Evolutionary conservation across 1,140 invertebrate species (phyloP).

Genomic region (Drosophila pachea): DNA sequence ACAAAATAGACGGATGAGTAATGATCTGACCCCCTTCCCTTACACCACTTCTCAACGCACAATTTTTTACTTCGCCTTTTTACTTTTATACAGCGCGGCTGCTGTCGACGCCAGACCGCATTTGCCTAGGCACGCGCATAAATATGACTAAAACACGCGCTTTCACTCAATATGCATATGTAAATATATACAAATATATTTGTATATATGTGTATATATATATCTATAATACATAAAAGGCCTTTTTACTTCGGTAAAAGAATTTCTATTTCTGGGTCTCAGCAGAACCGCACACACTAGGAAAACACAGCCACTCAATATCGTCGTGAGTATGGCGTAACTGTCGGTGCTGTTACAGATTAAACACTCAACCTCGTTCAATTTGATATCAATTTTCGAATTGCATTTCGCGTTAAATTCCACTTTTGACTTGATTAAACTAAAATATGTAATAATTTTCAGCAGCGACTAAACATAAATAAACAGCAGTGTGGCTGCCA

Average conservation of each 20-base stretch:
- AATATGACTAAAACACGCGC: constrained; percentile 45
- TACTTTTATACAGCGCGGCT: constrained; percentile 30
- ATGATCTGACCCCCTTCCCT: constrained; percentile 17
- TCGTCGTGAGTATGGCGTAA: background rate
- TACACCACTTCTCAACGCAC: background rate
- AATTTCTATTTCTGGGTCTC: constrained; percentile 45
- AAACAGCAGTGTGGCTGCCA: constrained; percentile 39
- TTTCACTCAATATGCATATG: constrained; percentile 39
- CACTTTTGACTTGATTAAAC: constrained; percentile 19
- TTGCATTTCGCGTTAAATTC: constrained; percentile 9
- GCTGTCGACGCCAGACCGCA: constrained; percentile 17
- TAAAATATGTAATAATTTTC: constrained; percentile 38
- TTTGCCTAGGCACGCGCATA: constrained; percentile 42
- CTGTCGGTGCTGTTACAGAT: background rate
- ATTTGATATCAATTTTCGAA: background rate
- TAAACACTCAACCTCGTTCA: background rate
- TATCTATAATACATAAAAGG: constrained; percentile 23
- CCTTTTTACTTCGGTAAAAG: constrained; percentile 36
- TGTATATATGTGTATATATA: constrained; percentile 13
- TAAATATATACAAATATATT: constrained; percentile 27
- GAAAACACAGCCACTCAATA: constrained; percentile 2
- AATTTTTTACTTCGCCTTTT: constrained; percentile 5
- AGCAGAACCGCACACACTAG: constrained; percentile 10
- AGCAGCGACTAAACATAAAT: constrained; percentile 44
- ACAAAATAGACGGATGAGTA: constrained; percentile 50